Percentiles rank a stretch among this genome's conserved stretches.
Conservation (phyloP, 2,888 invertebrate species). For the Chloroclysta siterata region DNA sequence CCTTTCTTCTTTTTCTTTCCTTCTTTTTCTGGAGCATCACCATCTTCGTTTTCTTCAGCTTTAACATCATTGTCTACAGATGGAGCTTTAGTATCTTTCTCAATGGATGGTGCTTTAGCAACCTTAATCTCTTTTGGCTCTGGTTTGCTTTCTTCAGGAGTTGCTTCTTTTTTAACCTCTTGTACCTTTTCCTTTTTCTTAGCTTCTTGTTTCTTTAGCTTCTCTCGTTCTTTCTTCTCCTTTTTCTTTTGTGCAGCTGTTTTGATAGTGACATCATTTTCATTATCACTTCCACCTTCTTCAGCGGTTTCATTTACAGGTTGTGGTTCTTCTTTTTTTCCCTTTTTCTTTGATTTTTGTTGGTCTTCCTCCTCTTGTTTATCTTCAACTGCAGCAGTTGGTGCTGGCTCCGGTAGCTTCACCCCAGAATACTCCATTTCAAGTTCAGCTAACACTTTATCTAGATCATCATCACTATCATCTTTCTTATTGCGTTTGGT, state of each 20-base stretch:
- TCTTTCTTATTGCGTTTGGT: constrained; percentile 88
- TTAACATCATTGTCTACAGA: constrained; percentile 62
- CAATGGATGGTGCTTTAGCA: constrained; percentile 22
- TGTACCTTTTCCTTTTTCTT: constrained; percentile 83
- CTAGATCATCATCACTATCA: constrained; percentile 92
- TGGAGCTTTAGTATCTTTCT: constrained; percentile 1
- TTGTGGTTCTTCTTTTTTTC: constrained; percentile 68
- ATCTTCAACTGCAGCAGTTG: constrained; percentile 64
- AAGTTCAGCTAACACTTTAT: constrained; percentile 92
- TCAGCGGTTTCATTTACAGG: constrained; percentile 59
- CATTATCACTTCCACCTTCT: constrained; percentile 80
- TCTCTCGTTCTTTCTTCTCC: constrained; percentile 93
- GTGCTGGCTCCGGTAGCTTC: constrained; percentile 14
- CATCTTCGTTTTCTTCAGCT: constrained; percentile 69
- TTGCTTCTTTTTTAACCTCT: constrained; percentile 62
- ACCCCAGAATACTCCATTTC: constrained; percentile 88
- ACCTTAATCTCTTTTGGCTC: constrained; percentile 39
- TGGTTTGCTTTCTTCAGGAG: constrained; percentile 51
- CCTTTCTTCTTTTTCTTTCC: constrained; percentile 80
- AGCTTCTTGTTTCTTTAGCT: constrained; percentile 89
- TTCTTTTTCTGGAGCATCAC: constrained; percentile 63
- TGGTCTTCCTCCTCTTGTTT: constrained; percentile 73
- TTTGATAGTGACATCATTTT: constrained; percentile 87
- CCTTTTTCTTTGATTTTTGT: constrained; percentile 72
- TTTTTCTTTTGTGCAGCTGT: constrained; percentile 95